Conservation (phyloP, 2,888 invertebrate genomes). For the Pheosia tremula region DNA sequence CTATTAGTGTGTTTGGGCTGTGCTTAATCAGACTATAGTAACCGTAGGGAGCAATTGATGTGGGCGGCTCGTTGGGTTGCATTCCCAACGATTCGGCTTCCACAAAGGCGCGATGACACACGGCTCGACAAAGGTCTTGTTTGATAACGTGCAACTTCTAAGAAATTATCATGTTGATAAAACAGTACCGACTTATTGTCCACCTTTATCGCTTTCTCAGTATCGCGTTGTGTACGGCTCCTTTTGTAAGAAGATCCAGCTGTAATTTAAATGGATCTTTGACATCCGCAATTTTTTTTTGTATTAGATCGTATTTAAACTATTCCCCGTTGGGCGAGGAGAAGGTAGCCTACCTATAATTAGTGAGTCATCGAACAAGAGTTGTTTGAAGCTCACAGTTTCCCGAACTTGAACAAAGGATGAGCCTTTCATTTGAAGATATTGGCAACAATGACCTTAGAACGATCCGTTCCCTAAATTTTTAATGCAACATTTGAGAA, state of each 20-base stretch:
- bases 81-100: constrained; percentile 27
- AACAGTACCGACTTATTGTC: constrained; percentile 57
- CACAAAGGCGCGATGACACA: constrained; percentile 25
- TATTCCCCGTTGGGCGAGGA: neutral
- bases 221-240: constrained; percentile 42
- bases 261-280: constrained; percentile 14
- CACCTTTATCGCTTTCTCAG: constrained; percentile 47
- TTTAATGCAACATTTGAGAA: constrained; percentile 6
- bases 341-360: neutral
- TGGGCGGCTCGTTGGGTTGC: constrained; percentile 33
- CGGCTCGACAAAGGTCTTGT: constrained; percentile 42
- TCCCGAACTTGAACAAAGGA: constrained; percentile 34
- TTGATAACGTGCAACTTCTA: constrained; percentile 61
- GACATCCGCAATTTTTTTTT: constrained; percentile 1
- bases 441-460: constrained; percentile 12
- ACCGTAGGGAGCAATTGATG: constrained; percentile 18
- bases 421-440: constrained; percentile 23
- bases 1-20: constrained; percentile 22
- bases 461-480: neutral
- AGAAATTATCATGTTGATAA: constrained; percentile 56
- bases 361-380: constrained; percentile 41
- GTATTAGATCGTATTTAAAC: constrained; percentile 5
- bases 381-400: constrained; percentile 31
- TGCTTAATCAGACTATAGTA: constrained; percentile 36
- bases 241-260: constrained; percentile 25